Base-by-base conservation (phyloP, 2,113 vertebrate genomes). In the Aspiorhynchus laticeps region DNA sequence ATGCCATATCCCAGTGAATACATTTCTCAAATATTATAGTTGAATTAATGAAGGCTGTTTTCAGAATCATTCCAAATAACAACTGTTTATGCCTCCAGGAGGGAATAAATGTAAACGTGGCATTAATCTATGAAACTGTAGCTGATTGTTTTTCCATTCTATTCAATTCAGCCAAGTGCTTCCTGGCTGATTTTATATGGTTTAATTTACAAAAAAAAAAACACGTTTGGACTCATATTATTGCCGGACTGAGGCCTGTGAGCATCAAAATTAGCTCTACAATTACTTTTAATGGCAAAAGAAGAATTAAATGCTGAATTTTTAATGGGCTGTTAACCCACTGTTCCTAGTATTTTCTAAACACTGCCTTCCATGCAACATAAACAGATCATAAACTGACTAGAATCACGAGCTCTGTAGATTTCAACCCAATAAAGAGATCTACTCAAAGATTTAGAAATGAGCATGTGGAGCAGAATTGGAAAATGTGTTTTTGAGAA, bases 201-300 rank as follows among this genome's bases (percentile, higher is more conserved):
- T 80, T 61, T 80, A 61, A 80, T 61, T 80, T 80, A 48, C 76
- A 79, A 79, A 48, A 79, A 79, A 48, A 79, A 79, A 79, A 79
- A 56, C 28, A 17, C 4, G 7, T 31, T 79, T 36, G 14, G 48
- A 24, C 76, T 36, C 28, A 78, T 33, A 79, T 33, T 31, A 79
- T 33, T 9, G 21, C 31, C 28, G 11, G 76, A 15, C 48, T 79
- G 75, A 77, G 69, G 15, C 69, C 31, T 53, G 46, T 9, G 46
- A 53, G 28, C 19, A 33, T 56, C 26, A 36, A 11, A 79, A 79
- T 36, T 56, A 53, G 9, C 43, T 51, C 26, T 56, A 56, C 46
- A 24, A 36, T 79, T 79, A 56, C 76, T 56, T 79, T 56, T 53
- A 33, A 79, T 56, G 8, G 48, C 26, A 56, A 78, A 79, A 31